Evolutionary conservation across 2,797 vertebrate genomes (phyloP), one percentile per base, ranked within the genome.

Genomic region (Phrynocephalus guinanensis): DNA sequence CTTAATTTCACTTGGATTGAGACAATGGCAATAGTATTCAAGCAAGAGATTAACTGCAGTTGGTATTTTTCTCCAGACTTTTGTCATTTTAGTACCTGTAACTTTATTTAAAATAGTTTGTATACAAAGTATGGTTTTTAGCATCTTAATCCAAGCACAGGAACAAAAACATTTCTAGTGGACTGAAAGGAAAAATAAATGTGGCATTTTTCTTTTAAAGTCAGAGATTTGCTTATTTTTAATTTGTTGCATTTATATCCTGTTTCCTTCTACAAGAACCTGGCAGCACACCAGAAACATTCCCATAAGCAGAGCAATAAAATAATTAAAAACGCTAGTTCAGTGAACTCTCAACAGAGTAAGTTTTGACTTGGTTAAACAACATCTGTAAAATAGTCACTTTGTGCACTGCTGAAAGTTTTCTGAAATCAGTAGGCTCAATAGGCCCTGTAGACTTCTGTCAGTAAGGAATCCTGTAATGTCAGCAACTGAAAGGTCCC

Each of bases 211-310:
- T 22, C 15, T 76, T 76, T 76, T 52, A 33, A 66, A 16, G 81
- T 10, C 56, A 83, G 70, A 83, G 24, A 33, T 73, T 33, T 56
- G 52, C 70, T 60, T 83, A 30, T 38, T 75, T 82, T 84, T 75
- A 73, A 84, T 84, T 60, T 75, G 44, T 63, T 73, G 56, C 48
- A 38, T 73, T 77, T 56, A n/a, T 73, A 33, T 60, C 50, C 38
- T 52, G 44, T 52, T 28, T 70, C 26, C 30, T 52, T 75, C 30
- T 44, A 75, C 24, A 73, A 84, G 52, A 33, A 10, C 71, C n/a
- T 20, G 68, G 68, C 68, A 73, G 56, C 33, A 16, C 22, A 71
- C 48, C 82, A 83, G 71, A 82, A 82, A 76, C 5, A 33, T 18
- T 72, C 30, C 50, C 22, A 18, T 18, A 52, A 83, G 24, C 28